Evolutionary conservation across 2,888 invertebrate genomes (phyloP).

Genomic region (Drosophila crucigera): DNA sequence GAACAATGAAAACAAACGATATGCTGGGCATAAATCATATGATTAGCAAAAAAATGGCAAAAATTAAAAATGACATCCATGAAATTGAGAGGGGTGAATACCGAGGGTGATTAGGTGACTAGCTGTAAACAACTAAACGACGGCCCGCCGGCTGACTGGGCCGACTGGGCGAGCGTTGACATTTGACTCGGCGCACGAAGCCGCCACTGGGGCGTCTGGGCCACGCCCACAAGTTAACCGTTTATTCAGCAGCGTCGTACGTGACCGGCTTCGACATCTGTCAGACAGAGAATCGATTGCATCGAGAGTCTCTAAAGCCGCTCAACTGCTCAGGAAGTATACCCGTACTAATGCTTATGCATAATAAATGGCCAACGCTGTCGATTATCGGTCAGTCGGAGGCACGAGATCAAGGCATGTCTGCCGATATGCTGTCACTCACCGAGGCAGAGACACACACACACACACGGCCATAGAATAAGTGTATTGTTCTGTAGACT

Average conservation of each 20-base stretch:
- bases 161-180: slow-evolving; percentile 70
- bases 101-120: neutral
- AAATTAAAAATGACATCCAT: slow-evolving; percentile 28
- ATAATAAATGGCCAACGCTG: slow-evolving; percentile 46
- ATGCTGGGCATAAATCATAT: slow-evolving; percentile 66
- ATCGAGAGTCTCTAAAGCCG: neutral
- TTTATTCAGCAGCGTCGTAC: slow-evolving; percentile 36
- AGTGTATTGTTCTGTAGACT: slow-evolving; percentile 25
- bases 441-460: neutral
- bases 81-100: slow-evolving; percentile 17
- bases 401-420: slow-evolving; percentile 67
- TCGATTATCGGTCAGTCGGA: slow-evolving; percentile 69
- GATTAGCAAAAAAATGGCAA: slow-evolving; percentile 48
- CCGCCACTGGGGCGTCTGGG: slow-evolving; percentile 17
- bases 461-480: neutral
- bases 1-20: slow-evolving; percentile 47
- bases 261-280: slow-evolving; percentile 50
- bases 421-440: slow-evolving; percentile 64
- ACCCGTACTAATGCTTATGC: slow-evolving; percentile 34
- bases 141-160: slow-evolving; percentile 29
- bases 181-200: slow-evolving; percentile 64
- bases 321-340: slow-evolving; percentile 33
- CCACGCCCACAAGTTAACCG: slow-evolving; percentile 56
- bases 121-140: neutral
- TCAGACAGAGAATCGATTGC: slow-evolving; percentile 38